Conservation (phyloP, 2,888 invertebrate genomes). For the Volucella inflata region DNA sequence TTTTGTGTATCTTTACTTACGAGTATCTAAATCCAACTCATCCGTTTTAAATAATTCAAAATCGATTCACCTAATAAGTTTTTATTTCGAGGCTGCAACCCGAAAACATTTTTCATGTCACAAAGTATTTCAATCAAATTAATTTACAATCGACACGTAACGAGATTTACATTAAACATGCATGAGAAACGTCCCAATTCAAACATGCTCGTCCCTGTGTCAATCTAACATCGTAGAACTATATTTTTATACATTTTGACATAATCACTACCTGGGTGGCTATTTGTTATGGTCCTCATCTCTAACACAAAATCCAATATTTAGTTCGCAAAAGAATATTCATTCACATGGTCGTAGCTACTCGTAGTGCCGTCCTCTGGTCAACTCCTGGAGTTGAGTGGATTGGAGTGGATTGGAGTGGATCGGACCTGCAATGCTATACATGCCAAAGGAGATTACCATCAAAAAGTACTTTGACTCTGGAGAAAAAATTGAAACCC, state of each 20-base stretch:
- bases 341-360: constrained; percentile 32
- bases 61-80: constrained; percentile 15
- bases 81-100: background rate
- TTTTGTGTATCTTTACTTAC: background rate
- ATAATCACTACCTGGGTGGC: constrained; percentile 33
- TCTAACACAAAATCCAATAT: constrained; percentile 15
- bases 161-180: constrained; percentile 63
- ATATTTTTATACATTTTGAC: constrained; percentile 38
- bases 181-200: constrained; percentile 48
- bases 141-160: constrained; percentile 48
- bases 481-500: constrained; percentile 48
- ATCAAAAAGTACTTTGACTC: constrained; percentile 67
- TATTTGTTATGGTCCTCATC: background rate
- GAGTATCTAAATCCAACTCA: background rate
- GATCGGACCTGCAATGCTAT: constrained; percentile 37
- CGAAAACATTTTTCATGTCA: constrained; percentile 46
- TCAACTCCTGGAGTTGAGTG: constrained; percentile 10
- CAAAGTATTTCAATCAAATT: constrained; percentile 61
- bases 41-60: constrained; percentile 31
- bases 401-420: background rate
- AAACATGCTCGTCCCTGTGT: constrained; percentile 40
- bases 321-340: constrained; percentile 35
- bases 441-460: constrained; percentile 70
- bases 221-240: constrained; percentile 33
- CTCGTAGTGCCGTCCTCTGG: constrained; percentile 40